Base-by-base conservation (phyloP, 2,888 invertebrate genomes). In the Mesorhabditis spiculigera region DNA sequence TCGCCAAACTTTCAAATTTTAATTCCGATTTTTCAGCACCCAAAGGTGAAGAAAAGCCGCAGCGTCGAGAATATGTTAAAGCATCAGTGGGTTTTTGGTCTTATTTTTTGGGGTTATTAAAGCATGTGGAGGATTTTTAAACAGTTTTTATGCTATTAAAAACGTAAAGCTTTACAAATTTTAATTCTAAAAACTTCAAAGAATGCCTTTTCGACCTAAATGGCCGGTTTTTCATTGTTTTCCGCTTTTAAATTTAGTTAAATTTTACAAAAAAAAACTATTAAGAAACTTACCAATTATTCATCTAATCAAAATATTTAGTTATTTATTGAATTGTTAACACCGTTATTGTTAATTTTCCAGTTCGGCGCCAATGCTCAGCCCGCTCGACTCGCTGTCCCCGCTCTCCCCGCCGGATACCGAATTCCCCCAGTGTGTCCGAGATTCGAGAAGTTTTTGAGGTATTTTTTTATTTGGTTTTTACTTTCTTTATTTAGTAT, bases 321-420 rank as follows among this genome's bases (percentile, higher is more conserved):
- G 28, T 28, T 28, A 3, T 28, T 28, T 28, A 28, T 43, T 45
- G 43, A 43, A 43, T 66, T 45, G 43, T 66, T 68, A 65, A 50
- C 43, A 4, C 45, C 44, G 28, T 13, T 63, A 58, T 67, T 45
- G 6, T 66, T 43, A 42, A 41, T 65, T 10, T 43, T 13, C 13
- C 61, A 44, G n/a, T 45, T 50, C 65, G 5, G 16, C 16, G 13
- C 45, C 64, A 8, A 8, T 5, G 1, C 65, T 64, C 45, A 10
- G 41, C 45, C 45, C 43, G 16, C 44, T 8, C 50, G 16, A 10
- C 43, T 13, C 41, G 6, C 43, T 5, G 6, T 65, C 64, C 43
- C 63, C 58, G 61, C 45, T 58, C 28, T 43, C 41, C 42, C 44
- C 67, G n/a, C 58, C 65, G 65, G 64, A 61, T 61, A 61, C 65